Conservation (phyloP, 2,888 invertebrate species). For the Cosmia pyralina region DNA sequence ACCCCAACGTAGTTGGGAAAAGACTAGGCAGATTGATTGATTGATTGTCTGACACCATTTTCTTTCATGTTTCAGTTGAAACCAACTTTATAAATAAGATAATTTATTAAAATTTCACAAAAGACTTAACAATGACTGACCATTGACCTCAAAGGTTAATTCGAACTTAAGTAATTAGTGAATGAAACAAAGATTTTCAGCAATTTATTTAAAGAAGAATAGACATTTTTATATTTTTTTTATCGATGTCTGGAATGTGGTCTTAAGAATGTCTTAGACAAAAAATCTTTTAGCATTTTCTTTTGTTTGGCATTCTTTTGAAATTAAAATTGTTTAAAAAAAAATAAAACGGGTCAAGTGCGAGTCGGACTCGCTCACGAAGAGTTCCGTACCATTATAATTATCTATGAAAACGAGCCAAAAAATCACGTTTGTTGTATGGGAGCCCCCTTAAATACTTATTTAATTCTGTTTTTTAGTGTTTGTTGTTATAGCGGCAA, state of each 20-base stretch:
- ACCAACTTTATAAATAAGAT: neutral
- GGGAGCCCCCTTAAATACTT: too few species aligned
- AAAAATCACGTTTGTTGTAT: too few species aligned
- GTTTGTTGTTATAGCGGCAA: too few species aligned
- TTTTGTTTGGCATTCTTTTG: neutral
- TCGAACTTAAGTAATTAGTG: constrained; percentile 13
- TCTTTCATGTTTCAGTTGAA: constrained; percentile 8
- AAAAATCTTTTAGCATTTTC: neutral
- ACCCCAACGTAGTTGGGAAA: too few species aligned
- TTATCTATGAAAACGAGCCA: too few species aligned
- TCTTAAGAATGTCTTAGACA: constrained; percentile 1
- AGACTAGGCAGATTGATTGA: too few species aligned
- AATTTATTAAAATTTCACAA: constrained; percentile 4
- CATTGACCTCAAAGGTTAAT: constrained; percentile 14
- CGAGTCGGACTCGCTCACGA: too few species aligned
- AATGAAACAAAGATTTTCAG: constrained; percentile 19
- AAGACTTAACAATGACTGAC: too few species aligned
- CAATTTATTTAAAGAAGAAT: constrained; percentile 14
- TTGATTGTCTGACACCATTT: neutral
- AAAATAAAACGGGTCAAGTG: too few species aligned
- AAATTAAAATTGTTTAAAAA: neutral
- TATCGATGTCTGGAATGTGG: constrained; percentile 7
- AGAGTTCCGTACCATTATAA: too few species aligned
- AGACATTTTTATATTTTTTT: constrained; percentile 6
- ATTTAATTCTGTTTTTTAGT: too few species aligned